Conservation (phyloP, 2,797 vertebrate species). For the Geotrypetes seraphini region DNA sequence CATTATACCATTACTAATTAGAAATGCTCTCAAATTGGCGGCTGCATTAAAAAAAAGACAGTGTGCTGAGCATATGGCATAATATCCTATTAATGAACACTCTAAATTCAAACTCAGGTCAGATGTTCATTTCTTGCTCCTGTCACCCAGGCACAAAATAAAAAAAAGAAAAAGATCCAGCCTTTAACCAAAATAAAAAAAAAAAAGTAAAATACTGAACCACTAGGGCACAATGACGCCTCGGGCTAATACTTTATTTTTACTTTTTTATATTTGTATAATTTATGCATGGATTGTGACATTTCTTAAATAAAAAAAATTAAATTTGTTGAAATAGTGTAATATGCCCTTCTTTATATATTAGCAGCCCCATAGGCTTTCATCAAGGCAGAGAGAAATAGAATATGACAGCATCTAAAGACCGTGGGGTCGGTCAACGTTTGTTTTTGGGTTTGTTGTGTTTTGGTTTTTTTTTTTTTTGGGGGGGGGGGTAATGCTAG, state of each 20-base stretch:
- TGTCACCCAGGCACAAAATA: constrained; percentile 78
- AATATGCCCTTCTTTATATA: no score
- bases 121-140: constrained; percentile 84
- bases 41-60: constrained; percentile 90
- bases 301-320: no score
- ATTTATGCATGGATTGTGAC: no score
- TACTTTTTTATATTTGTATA: constrained; percentile 32
- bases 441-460: no score
- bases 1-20: constrained; percentile 98
- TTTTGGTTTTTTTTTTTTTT: no score
- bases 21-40: constrained; percentile 93
- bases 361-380: no score
- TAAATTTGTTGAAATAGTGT: no score
- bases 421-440: no score
- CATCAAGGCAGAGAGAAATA: no score
- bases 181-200: constrained; percentile 38
- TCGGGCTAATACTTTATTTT: constrained; percentile 59
- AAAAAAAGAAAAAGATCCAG: constrained; percentile 49
- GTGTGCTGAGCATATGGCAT: constrained; percentile 96
- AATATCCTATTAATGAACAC: constrained; percentile 99
- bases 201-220: constrained; percentile 60
- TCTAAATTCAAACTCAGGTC: constrained; percentile 99
- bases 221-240: constrained; percentile 52
- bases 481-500: no score
- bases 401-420: no score